A percentile compares a stretch with the other conserved stretches of the same genome.
phyloP scores from a whole-genome alignment of 2,797 vertebrate genomes.

The Tapirus indicus region DNA sequence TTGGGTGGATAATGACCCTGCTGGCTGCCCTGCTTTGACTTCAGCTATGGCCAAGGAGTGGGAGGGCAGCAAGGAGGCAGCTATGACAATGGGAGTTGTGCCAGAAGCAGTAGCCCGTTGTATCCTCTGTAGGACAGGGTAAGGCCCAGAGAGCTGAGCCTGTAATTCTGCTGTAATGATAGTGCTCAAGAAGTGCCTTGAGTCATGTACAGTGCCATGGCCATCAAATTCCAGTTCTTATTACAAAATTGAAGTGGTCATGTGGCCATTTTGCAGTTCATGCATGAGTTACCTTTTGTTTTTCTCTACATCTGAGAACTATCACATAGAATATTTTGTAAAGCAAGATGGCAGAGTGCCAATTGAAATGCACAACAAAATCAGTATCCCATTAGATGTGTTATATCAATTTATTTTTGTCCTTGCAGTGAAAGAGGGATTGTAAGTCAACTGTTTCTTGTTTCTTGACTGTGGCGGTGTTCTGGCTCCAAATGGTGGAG shows the following conservation, averaged over 20 bases:
- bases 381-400: not conserved
- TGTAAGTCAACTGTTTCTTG: not conserved
- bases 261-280: conserved; percentile 12
- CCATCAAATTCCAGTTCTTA: conserved; percentile 8
- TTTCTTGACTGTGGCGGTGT: conserved; percentile 61
- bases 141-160: conserved; percentile 17
- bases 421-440: conserved; percentile 36
- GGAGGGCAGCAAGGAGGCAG: not conserved
- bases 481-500: conserved; percentile 10
- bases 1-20: not conserved
- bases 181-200: conserved; percentile 76
- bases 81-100: not conserved
- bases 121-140: not conserved
- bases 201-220: conserved; percentile 16
- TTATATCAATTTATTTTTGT: not conserved
- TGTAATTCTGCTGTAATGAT: conserved; percentile 26
- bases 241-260: not conserved
- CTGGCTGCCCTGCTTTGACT: not conserved
- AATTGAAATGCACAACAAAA: conserved; percentile 27
- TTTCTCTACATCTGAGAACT: not conserved
- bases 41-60: not conserved
- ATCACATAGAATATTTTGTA: not conserved
- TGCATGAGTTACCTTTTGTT: not conserved
- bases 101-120: not conserved
- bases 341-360: conserved; percentile 30